phyloP scores from a whole-genome alignment of 2,888 invertebrate genomes.

The Conus canariensis region DNA sequence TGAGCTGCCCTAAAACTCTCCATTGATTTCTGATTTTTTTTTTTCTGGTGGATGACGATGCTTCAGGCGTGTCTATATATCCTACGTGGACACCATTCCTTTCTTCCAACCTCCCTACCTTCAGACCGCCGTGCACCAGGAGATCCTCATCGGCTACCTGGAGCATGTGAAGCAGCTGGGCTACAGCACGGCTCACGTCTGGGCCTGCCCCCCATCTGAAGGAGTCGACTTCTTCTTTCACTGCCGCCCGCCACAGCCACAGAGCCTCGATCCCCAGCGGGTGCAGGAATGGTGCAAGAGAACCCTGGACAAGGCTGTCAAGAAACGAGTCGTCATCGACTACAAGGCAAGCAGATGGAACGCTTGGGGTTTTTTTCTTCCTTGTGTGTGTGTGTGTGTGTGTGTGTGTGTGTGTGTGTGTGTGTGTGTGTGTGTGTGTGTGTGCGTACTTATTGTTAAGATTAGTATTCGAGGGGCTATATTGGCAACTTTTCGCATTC shows the following conservation, averaged over 20 bases:
- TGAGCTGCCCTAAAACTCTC: too few species aligned
- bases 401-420: background rate
- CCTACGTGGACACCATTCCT: constrained; percentile 99
- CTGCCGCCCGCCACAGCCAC: constrained; percentile 99
- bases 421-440: too few species aligned
- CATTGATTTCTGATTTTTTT: background rate
- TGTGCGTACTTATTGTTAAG: too few species aligned
- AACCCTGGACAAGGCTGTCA: constrained; percentile 98
- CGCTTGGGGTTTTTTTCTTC: too few species aligned
- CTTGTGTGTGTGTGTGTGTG: background rate
- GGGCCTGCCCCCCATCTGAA: constrained; percentile 99
- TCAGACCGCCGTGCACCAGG: constrained; percentile 99
- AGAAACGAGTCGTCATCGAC: constrained; percentile 98
- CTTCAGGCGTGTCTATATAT: constrained; percentile 95
- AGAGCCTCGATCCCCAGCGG: constrained; percentile 99
- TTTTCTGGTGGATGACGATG: constrained; percentile 27
- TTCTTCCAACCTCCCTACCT: constrained; percentile 99
- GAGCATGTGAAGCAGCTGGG: constrained; percentile 99
- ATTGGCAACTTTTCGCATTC: too few species aligned
- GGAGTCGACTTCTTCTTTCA: constrained; percentile 99
- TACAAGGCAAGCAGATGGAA: constrained; percentile 88
- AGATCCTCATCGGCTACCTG: constrained; percentile 98
- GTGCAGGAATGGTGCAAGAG: constrained; percentile 99
- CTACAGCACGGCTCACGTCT: constrained; percentile 99
- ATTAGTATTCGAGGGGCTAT: too few species aligned